Evolutionary conservation across 2,797 vertebrate genomes (phyloP), one percentile per base, ranked within the genome.

Genomic region (Sebastes alutus): DNA sequence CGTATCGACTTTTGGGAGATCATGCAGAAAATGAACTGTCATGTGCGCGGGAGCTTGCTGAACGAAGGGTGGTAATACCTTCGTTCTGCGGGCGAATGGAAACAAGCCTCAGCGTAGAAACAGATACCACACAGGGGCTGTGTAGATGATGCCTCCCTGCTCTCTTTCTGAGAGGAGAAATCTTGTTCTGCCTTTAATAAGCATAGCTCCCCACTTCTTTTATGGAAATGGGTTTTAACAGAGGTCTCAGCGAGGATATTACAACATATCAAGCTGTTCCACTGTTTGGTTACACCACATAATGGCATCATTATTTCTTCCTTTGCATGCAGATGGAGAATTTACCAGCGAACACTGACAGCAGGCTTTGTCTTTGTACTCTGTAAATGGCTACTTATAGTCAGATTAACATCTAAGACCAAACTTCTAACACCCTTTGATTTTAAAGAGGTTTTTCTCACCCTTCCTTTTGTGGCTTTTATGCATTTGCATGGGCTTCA

Each of bases 11-110:
- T 95, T 93, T 93, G 94, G 92, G 95, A 95, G 92, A 94, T 94
- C 94, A 96, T 95, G 95, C 94, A 94, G 95, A 95, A 96, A 96
- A 96, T 96, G 93, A 95, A 96, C 89, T 96, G 94, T 94, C 95
- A 92, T 95, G 93, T 88, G 91, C 7, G 72, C 89, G 90, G 87
- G 86, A 86, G 81, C 86, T 89, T 46, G 84, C 91, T 62, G 93
- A 94, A 93, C 75, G 73, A 91, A 91, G 72, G 70, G 76, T 59
- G 92, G 88, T 92, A 93, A 93, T 93, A 92, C 93, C 80, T 93
- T 87, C 42, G 83, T 89, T 93, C 88, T 90, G 75, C 46, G 4
- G 85, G 72, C 25, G 46, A 83, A 83, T 69, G 88, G 90, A 88
- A 91, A 92, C 87, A 87, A 88, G 82, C 72, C 81, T 62, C 55